Evolutionary conservation across 2,888 invertebrate genomes (phyloP).

Genomic region (Stenurella melanura): DNA sequence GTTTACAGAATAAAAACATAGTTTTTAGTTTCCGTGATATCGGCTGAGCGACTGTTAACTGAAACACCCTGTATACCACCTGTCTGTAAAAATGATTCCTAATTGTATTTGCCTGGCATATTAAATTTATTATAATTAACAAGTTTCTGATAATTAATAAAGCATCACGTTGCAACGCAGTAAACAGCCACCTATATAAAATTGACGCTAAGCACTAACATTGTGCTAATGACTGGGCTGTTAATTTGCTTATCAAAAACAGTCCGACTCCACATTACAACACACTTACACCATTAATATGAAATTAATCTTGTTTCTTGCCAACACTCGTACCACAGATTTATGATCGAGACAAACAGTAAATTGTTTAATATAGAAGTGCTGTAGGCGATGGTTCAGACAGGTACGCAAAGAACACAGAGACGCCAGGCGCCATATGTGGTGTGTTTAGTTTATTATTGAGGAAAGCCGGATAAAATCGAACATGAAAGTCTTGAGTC

Average conservation of each 20-base stretch:
- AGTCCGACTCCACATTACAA: not conserved
- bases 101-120: not conserved
- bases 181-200: constrained; percentile 6
- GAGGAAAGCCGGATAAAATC: constrained; percentile 5
- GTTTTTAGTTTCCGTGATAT: too few relatives aligned
- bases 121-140: constrained; percentile 16
- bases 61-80: too few relatives aligned
- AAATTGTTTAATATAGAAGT: constrained; percentile 20
- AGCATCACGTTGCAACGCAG: not conserved
- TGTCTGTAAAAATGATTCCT: not conserved
- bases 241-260: constrained; percentile 3
- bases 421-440: constrained; percentile 18
- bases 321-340: constrained; percentile 7
- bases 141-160: constrained; percentile 3
- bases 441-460: constrained; percentile 10
- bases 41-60: too few relatives aligned
- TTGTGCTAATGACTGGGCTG: not conserved
- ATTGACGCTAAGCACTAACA: constrained; percentile 8
- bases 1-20: too few relatives aligned
- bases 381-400: constrained; percentile 12
- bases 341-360: constrained; percentile 16
- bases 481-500: constrained; percentile 9
- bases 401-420: constrained; percentile 13
- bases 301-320: constrained; percentile 12
- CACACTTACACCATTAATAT: constrained; percentile 12